Percentiles rank a stretch among this genome's conserved stretches.
These are phyloP conservation scores for Galeruca laticollis DNA, from an alignment of 2,888 invertebrate species.

Conservation along the genomic window DNA sequence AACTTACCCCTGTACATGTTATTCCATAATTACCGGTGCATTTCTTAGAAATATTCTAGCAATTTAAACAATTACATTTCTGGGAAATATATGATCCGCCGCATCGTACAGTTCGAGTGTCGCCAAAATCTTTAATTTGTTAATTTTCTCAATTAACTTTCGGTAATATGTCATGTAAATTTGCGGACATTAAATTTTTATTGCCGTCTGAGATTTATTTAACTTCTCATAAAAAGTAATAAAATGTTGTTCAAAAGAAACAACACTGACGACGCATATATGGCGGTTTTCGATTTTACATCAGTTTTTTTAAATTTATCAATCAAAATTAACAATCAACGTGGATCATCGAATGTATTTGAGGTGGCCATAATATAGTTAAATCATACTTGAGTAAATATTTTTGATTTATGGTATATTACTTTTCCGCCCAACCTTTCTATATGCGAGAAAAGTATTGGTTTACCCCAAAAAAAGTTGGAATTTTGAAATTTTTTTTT, in stretches of 20 bases:
- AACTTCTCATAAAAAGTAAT: conserved; percentile 59
- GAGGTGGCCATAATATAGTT: no score
- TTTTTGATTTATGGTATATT: no score
- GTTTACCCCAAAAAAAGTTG: no score
- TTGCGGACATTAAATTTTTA: conserved; percentile 48
- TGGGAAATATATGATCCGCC: not conserved
- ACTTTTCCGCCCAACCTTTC: no score
- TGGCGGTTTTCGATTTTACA: conserved; percentile 6
- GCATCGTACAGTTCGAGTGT: not conserved
- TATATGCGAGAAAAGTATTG: no score
- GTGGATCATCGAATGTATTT: no score
- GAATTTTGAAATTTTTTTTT: no score
- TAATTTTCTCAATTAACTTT: conserved; percentile 53
- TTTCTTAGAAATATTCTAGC: not conserved
- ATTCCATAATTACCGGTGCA: not conserved
- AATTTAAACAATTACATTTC: not conserved
- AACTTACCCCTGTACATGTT: no score
- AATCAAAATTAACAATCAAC: no score
- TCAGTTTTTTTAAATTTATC: conserved; percentile 36
- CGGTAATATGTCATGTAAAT: conserved; percentile 64
- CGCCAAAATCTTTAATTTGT: conserved; percentile 27
- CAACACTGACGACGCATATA: conserved; percentile 11
- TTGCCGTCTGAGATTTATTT: conserved; percentile 56
- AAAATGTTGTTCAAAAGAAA: conserved; percentile 55
- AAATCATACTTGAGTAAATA: no score